phyloP scores from a whole-genome alignment of 1,140 invertebrate species.

The Parasteatoda tepidariorum region DNA sequence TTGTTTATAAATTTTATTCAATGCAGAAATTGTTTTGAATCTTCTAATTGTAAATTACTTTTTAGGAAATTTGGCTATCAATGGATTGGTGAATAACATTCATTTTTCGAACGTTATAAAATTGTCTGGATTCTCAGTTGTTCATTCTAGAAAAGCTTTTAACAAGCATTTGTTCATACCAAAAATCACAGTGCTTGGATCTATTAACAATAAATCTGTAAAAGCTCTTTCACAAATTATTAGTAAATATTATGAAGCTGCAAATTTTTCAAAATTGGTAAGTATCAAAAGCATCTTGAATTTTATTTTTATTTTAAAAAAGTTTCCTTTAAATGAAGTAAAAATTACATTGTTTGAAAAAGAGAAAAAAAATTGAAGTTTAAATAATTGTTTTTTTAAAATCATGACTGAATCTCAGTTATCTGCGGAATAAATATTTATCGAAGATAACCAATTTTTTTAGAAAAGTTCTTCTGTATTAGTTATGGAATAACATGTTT shows the following conservation, averaged over 20 bases:
- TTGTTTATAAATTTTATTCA: too few species aligned
- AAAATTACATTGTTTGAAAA: background rate
- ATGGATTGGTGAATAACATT: background rate
- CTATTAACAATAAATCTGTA: background rate
- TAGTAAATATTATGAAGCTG: background rate
- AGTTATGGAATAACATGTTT: too few species aligned
- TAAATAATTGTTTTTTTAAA: too few species aligned
- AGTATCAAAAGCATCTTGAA: background rate
- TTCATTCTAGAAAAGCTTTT: too few species aligned
- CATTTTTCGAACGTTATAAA: background rate
- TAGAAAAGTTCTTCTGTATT: background rate
- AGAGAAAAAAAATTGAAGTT: too few species aligned
- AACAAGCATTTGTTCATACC: too few species aligned
- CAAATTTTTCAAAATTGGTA: background rate
- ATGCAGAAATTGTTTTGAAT: too few species aligned
- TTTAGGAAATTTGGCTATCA: background rate
- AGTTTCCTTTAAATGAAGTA: background rate
- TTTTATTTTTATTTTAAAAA: background rate
- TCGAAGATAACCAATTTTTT: background rate
- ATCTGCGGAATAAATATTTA: background rate
- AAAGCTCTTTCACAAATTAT: background rate
- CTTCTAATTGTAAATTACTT: slow-evolving; percentile 1
- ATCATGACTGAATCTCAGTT: background rate
- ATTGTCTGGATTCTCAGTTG: too few species aligned
- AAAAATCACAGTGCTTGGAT: background rate